Evolutionary conservation across 2,888 invertebrate genomes (phyloP).

Genomic region (Amiota mariae): DNA sequence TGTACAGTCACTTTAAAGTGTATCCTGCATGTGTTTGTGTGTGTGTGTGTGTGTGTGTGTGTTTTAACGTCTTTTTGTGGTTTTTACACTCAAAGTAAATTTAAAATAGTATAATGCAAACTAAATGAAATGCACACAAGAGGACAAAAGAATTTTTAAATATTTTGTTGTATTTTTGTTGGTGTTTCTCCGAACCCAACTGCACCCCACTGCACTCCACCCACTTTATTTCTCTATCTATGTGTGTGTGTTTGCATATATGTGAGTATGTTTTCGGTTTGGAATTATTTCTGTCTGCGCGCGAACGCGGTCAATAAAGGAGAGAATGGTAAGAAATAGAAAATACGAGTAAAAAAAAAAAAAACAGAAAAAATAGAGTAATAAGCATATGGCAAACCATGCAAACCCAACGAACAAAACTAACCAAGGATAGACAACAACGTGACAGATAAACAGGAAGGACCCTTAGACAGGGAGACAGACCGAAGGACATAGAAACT

Average conservation of each 20-base stretch:
- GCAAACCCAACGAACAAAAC: not conserved
- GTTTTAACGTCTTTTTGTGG: slow-evolving; percentile 28
- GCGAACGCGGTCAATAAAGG: slow-evolving; percentile 17
- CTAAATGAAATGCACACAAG: slow-evolving; percentile 43
- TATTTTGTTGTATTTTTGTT: slow-evolving; percentile 3
- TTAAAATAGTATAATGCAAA: slow-evolving; percentile 36
- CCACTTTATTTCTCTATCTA: not conserved
- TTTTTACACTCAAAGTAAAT: slow-evolving; percentile 32
- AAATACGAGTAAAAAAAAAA: not conserved
- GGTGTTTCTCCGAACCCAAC: no score
- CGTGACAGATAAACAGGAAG: slow-evolving; percentile 7
- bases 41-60: slow-evolving; percentile 29
- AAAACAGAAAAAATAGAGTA: not conserved
- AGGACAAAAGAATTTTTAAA: slow-evolving; percentile 40
- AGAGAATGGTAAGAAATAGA: slow-evolving; percentile 16
- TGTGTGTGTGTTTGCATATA: not conserved
- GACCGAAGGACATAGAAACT: not conserved
- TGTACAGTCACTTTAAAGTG: no score
- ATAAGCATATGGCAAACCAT: not conserved
- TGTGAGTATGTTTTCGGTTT: not conserved
- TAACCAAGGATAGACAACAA: no score
- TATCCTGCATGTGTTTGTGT: slow-evolving; percentile 2
- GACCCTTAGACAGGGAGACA: not conserved
- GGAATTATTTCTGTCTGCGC: slow-evolving; percentile 4
- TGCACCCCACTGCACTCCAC: no score